Evolutionary conservation across 2,888 invertebrate genomes (phyloP), one percentile per base, ranked within the genome.

Genomic region (Nipponacmea schrenckii): DNA sequence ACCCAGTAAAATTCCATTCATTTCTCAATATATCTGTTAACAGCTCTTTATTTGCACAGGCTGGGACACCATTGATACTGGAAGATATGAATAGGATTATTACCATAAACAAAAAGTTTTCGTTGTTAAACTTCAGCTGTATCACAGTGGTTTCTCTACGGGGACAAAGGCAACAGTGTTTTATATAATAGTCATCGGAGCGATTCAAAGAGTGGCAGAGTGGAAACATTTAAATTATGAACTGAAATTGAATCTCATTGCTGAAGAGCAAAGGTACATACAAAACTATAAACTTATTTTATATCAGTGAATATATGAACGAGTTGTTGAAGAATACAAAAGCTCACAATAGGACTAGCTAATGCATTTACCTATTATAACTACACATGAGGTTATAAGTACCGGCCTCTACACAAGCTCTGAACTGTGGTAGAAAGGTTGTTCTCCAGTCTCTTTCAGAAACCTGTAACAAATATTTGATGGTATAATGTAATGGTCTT

Each of bases 381-480:
- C 85, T 86, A 75, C 86, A 87, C 86, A 87, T 87, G 26, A 86
- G 67, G 62, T 83, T 83, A 75, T 81, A 81, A 1, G 83, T 79
- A 12, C 86, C 85, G 7, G 84, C 85, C 26, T 81, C 75, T 3
- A 85, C 81, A 76, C 85, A 86, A 65, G 76, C 68, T 64, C 79
- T 79, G 66, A 86, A 86, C 31, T 78, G 79, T 46, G 86, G 86
- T 27, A 86, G 78, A 75, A 82, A 86, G 1, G 86, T 86, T 70
- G 82, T 71, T 26, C 80, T 72, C 82, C 82, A 84, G 70, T 86
- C 86, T 67, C 83, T 64, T 68, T 78, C 79, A 10, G 78, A 77
- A 4, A 85, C 84, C 85, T 85, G 69, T 1, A 70, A 62, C 15
- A 27, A 64, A 7, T 69, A 39, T 7, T 39, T 39, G 39, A 39